A percentile compares a stretch with the other conserved stretches of the same genome.
Evolutionary conservation across 2,113 vertebrate species (phyloP).

Genomic region (Machaerirhynchus nigripectus): DNA sequence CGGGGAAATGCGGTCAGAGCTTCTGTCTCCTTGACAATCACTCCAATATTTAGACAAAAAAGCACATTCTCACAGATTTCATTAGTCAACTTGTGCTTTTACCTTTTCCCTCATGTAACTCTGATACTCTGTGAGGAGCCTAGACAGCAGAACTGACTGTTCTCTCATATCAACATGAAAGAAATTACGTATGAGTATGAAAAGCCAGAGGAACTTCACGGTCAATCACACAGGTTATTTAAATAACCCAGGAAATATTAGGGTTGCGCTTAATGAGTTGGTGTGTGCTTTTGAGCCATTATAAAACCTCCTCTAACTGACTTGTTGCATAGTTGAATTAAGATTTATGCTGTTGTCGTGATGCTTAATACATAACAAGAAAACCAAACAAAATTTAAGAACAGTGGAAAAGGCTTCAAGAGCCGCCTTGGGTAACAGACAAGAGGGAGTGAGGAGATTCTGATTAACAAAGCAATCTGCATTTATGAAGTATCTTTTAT

Average conservation of each 20-base stretch:
- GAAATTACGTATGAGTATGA: not conserved
- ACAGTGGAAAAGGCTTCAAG: not conserved
- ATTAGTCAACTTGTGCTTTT: constrained; percentile 18
- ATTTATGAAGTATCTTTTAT: not conserved
- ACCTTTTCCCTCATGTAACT: constrained; percentile 14
- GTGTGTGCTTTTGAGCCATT: not conserved
- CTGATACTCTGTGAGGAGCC: not conserved
- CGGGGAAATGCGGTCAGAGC: constrained; percentile 40
- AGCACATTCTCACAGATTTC: not conserved
- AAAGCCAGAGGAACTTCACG: not conserved
- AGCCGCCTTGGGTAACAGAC: not conserved
- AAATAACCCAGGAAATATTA: not conserved
- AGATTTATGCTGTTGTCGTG: not conserved
- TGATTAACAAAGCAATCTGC: not conserved
- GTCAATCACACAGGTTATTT: not conserved
- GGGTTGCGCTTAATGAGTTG: not conserved
- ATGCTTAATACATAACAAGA: not conserved
- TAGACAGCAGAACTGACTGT: not conserved
- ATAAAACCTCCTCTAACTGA: not conserved
- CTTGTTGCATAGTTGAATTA: not conserved
- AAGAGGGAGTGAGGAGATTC: not conserved
- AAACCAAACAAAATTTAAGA: rapidly evolving
- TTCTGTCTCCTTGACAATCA: constrained; percentile 46
- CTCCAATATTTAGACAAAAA: constrained; percentile 62
- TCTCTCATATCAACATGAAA: not conserved